Conservation (phyloP, 2,888 invertebrate species). For the Plebejus anna region DNA sequence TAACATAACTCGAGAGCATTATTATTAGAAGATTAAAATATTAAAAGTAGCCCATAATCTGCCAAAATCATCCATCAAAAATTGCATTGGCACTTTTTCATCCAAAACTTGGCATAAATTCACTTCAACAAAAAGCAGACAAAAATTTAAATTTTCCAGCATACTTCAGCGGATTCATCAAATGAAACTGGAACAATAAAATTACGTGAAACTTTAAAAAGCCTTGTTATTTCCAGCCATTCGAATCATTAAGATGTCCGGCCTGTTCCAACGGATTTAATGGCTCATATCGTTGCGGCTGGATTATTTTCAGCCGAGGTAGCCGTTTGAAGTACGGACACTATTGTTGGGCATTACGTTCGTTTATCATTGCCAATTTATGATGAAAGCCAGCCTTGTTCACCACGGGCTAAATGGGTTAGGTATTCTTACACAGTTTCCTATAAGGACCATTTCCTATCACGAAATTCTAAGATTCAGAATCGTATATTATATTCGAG, state of each 20-base stretch:
- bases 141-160: constrained; percentile 22
- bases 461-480: no score
- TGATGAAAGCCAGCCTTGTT: neutral
- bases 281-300: constrained; percentile 55
- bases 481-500: no score
- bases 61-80: neutral
- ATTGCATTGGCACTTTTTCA: constrained; percentile 4
- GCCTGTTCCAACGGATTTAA: constrained; percentile 59
- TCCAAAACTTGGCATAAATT: constrained; percentile 23
- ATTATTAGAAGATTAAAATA: neutral
- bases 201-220: constrained; percentile 26
- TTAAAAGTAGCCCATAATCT: neutral
- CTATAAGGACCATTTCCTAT: no score
- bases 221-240: constrained; percentile 35
- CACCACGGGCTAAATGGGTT: neutral
- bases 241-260: constrained; percentile 54
- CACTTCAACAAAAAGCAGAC: neutral
- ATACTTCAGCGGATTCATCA: constrained; percentile 20
- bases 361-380: constrained; percentile 29
- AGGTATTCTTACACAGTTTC: neutral
- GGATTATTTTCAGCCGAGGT: constrained; percentile 52
- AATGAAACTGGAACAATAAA: constrained; percentile 21
- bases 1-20: neutral
- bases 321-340: constrained; percentile 44
- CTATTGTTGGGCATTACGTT: constrained; percentile 34